These are phyloP conservation scores for Itoplectis maculator DNA, from an alignment of 2,888 invertebrate species.

Conservation along the genomic window DNA sequence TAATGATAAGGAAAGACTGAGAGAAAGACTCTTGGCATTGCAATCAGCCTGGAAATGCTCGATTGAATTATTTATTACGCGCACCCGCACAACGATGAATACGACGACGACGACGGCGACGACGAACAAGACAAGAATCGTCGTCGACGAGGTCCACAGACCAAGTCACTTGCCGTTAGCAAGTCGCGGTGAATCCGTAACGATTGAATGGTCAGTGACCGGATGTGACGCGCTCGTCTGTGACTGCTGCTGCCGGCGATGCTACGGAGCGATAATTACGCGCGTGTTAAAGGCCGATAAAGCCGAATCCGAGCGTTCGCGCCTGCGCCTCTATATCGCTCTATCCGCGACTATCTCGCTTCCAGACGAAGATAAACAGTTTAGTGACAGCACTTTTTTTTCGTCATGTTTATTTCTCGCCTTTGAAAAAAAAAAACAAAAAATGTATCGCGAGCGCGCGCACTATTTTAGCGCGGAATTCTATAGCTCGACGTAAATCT, in stretches of 20 bases:
- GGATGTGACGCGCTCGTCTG: slow-evolving; percentile 77
- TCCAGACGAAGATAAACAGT: too few relatives aligned
- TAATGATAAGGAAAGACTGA: slow-evolving; percentile 11
- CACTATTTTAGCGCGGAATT: not conserved
- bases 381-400: too few relatives aligned
- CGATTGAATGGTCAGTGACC: slow-evolving; percentile 82
- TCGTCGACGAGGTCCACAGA: slow-evolving; percentile 50
- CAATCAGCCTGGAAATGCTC: slow-evolving; percentile 27
- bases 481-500: not conserved
- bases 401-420: not conserved
- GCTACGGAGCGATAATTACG: slow-evolving; percentile 78
- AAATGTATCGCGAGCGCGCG: not conserved
- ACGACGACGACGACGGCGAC: not conserved
- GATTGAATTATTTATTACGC: slow-evolving; percentile 64
- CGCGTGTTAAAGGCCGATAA: slow-evolving; percentile 80
- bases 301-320: slow-evolving; percentile 61
- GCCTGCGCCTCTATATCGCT: not conserved
- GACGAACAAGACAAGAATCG: too few relatives aligned
- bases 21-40: slow-evolving; percentile 61
- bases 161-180: slow-evolving; percentile 36
- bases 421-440: too few relatives aligned
- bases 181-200: slow-evolving; percentile 70
- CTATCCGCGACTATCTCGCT: slow-evolving; percentile 3
- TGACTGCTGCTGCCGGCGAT: slow-evolving; percentile 65
- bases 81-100: slow-evolving; percentile 1